A percentile compares a stretch with the other conserved stretches of the same genome.
Conservation (phyloP, 2,797 vertebrate species). For the Meriones psammophilus region DNA sequence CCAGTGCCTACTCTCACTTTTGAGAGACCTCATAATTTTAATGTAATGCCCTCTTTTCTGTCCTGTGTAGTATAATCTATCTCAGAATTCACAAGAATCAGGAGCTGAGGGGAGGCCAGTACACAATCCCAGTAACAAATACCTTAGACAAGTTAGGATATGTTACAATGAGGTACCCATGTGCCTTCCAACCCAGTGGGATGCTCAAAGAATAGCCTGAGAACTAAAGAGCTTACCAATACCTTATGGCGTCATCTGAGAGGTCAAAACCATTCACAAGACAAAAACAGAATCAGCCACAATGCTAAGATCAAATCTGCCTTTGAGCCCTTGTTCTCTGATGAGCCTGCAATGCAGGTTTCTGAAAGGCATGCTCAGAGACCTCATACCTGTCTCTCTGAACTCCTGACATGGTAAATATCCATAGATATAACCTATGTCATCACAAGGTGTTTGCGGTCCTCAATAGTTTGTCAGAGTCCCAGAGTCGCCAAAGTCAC, state of each 20-base stretch:
- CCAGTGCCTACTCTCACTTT: neutral
- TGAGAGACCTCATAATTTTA: neutral
- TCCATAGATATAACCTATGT: neutral
- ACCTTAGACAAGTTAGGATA: neutral
- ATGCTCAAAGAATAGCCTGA: neutral
- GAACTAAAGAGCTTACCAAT: too few species aligned
- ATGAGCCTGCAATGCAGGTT: fast-evolving
- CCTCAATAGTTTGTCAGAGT: neutral
- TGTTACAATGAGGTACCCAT: fast-evolving
- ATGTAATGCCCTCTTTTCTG: neutral
- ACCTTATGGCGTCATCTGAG: neutral
- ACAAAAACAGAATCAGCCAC: neutral
- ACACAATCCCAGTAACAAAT: neutral
- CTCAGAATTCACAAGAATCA: neutral
- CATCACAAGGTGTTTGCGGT: neutral
- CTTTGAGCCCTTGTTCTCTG: neutral
- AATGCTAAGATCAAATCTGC: neutral
- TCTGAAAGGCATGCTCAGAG: fast-evolving
- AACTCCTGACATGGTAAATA: neutral
- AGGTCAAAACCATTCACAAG: neutral
- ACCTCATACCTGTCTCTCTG: neutral
- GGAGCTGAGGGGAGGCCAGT: neutral
- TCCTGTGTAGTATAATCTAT: neutral
- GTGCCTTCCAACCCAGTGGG: neutral
- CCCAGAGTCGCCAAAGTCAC: neutral